Evolutionary conservation across 1,140 invertebrate species (phyloP).

Genomic region (Drosophila punjabiensis): DNA sequence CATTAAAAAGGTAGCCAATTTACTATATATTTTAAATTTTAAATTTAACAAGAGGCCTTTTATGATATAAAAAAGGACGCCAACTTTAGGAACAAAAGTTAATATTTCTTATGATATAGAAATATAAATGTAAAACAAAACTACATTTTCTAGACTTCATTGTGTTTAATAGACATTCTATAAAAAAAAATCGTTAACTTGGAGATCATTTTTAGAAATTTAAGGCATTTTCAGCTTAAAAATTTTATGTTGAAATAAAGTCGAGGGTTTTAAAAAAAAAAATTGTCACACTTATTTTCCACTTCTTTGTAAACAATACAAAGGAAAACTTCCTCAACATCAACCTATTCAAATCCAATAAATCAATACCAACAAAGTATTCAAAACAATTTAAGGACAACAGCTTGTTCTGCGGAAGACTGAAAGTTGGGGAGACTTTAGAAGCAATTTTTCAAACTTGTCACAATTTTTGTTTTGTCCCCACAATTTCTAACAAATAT

Average conservation of each 20-base stretch:
- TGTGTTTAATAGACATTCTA: too few species aligned
- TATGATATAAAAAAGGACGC: background rate
- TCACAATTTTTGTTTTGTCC: slow-evolving; percentile 3
- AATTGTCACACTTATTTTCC: background rate
- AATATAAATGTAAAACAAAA: too few species aligned
- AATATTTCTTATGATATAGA: too few species aligned
- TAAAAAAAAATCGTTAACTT: too few species aligned
- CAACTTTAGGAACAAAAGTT: background rate
- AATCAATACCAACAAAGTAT: background rate
- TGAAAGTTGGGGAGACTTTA: background rate
- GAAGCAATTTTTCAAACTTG: slow-evolving; percentile 14
- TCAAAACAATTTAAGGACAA: slow-evolving; percentile 12
- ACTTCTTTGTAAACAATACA: background rate
- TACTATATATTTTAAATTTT: background rate
- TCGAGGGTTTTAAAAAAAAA: background rate
- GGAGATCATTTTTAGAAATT: background rate
- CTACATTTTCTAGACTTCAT: too few species aligned
- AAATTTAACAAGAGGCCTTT: background rate
- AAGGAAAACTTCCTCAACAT: background rate
- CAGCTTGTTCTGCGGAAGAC: background rate
- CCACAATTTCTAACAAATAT: slow-evolving; percentile 14
- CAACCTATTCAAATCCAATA: background rate
- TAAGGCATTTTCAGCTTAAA: background rate
- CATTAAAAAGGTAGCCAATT: background rate
- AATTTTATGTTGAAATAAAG: background rate